These are phyloP conservation scores for Thereuonema tuberculata DNA, from an alignment of 1,140 invertebrate genomes.

Conservation along the genomic window DNA sequence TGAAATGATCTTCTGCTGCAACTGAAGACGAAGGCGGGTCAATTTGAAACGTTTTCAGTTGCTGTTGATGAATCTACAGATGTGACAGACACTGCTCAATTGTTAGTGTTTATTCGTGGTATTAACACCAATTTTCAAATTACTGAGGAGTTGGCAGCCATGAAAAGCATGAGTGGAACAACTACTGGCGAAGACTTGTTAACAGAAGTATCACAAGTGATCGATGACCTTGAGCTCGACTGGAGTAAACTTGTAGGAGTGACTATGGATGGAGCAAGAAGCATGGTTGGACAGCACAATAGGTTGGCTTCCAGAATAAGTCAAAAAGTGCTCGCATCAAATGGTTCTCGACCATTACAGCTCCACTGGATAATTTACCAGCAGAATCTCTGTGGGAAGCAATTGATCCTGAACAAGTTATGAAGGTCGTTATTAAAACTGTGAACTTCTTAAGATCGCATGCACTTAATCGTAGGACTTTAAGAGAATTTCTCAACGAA, in stretches of 20 bases:
- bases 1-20: slow-evolving; percentile 19
- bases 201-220: slow-evolving; percentile 16
- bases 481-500: slow-evolving; percentile 25
- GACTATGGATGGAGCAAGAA: slow-evolving; percentile 26
- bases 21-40: slow-evolving; percentile 16
- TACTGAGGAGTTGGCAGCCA: slow-evolving; percentile 24
- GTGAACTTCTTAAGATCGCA: slow-evolving; percentile 26
- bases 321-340: slow-evolving; percentile 16
- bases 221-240: slow-evolving; percentile 15
- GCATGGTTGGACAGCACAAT: slow-evolving; percentile 23
- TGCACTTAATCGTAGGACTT: slow-evolving; percentile 25
- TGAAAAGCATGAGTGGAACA: slow-evolving; percentile 23
- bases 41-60: slow-evolving; percentile 25
- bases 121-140: slow-evolving; percentile 22
- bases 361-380: slow-evolving; percentile 28
- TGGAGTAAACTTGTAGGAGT: slow-evolving; percentile 20
- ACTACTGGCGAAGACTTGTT: slow-evolving; percentile 24
- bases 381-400: slow-evolving; percentile 21
- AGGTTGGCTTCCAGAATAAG: slow-evolving; percentile 21
- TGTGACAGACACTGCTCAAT: slow-evolving; percentile 24
- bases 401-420: slow-evolving; percentile 20
- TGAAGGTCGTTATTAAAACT: slow-evolving; percentile 23
- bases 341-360: slow-evolving; percentile 13
- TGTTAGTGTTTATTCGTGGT: slow-evolving; percentile 23
- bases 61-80: slow-evolving; percentile 27